Conservation (phyloP, 2,888 invertebrate species). For the Artemia sp. region DNA sequence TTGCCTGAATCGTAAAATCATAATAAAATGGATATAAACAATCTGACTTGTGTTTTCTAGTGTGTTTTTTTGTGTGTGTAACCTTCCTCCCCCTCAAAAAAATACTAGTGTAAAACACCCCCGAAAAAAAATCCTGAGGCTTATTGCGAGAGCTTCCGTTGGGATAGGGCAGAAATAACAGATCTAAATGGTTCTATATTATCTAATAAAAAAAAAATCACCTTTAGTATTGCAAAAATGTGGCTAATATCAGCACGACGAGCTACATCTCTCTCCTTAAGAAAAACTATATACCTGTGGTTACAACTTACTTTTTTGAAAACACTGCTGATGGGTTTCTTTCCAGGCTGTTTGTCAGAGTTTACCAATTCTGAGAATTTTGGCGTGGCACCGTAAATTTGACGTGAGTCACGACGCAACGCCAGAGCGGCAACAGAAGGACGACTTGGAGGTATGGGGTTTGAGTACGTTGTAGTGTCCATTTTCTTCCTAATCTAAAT, state of each 20-base stretch:
- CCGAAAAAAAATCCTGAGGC: too few species aligned
- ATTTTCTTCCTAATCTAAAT: slow-evolving; percentile 10
- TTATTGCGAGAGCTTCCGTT: too few species aligned
- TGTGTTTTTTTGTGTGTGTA: too few species aligned
- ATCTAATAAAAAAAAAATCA: too few species aligned
- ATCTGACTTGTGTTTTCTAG: too few species aligned
- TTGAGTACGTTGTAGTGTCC: slow-evolving; percentile 18
- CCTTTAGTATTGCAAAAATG: too few species aligned
- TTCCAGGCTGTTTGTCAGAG: slow-evolving; percentile 8
- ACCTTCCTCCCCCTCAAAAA: too few species aligned
- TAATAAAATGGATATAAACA: too few species aligned
- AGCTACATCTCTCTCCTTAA: neutral
- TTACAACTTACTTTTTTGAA: slow-evolving; percentile 5
- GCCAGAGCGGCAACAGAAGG: slow-evolving; percentile 26
- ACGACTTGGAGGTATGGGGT: slow-evolving; percentile 24
- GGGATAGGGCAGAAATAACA: too few species aligned
- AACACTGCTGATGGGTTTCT: slow-evolving; percentile 8
- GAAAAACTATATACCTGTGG: neutral
- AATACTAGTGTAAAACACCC: too few species aligned
- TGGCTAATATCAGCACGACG: neutral
- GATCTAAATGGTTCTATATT: too few species aligned
- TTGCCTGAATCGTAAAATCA: too few species aligned
- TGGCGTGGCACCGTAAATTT: slow-evolving; percentile 31
- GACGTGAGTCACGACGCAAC: slow-evolving; percentile 28
- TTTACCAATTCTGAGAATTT: slow-evolving; percentile 34